Conservation (phyloP, 2,113 vertebrate genomes). For the Oenanthe melanoleuca region DNA sequence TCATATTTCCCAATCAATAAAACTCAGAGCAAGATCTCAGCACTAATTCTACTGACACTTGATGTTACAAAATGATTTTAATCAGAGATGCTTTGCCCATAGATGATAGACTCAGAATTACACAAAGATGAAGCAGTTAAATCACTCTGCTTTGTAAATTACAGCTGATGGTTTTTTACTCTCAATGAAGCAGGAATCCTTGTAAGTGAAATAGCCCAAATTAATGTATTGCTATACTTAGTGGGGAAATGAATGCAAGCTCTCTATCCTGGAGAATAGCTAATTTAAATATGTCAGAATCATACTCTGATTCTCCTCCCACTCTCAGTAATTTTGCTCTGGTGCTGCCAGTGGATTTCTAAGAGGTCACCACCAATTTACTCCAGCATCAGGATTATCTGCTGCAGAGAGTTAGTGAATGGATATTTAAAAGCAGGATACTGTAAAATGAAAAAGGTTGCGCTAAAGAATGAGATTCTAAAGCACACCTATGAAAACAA, state of each 20-base stretch:
- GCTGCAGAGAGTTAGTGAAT: neutral
- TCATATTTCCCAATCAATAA: neutral
- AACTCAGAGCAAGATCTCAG: neutral
- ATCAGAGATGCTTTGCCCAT: neutral
- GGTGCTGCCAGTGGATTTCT: neutral
- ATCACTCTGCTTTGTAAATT: neutral
- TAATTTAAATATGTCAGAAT: neutral
- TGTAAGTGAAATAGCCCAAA: neutral
- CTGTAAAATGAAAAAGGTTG: neutral
- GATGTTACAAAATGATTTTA: neutral
- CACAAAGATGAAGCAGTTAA: neutral
- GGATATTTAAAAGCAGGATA: neutral
- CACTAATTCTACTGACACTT: neutral
- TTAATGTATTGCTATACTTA: neutral
- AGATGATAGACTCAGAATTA: neutral
- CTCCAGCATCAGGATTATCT: neutral
- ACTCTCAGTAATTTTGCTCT: neutral
- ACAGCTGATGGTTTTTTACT: neutral
- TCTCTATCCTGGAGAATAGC: neutral
- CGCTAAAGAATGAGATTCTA: neutral
- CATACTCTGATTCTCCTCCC: neutral
- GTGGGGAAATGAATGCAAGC: neutral
- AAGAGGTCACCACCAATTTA: neutral
- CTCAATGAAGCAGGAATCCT: neutral
- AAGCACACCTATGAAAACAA: neutral